Evolutionary conservation across 1,140 invertebrate genomes (phyloP), one percentile per base, ranked within the genome.

Genomic region (Gonatopus flavifemur): DNA sequence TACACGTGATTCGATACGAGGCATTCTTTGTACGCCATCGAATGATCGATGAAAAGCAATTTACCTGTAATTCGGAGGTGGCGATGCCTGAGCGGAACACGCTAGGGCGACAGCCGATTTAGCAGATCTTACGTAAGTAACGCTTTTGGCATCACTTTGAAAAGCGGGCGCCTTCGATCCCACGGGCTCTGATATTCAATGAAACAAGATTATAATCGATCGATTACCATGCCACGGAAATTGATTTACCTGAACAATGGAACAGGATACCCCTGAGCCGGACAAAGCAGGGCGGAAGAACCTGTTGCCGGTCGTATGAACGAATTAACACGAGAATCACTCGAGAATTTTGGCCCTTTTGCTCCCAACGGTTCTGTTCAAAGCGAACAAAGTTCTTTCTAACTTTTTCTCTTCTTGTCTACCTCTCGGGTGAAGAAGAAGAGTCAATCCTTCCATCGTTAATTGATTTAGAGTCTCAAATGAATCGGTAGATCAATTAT

Each of bases 171-270:
- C 81, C 77, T 85, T 85, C 32, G 80, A 81, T 44, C 85, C 85
- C 53, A 87, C 81, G 19, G 85, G 84, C 77, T 87, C 86, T 87
- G 74, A n/a, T n/a, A n/a, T n/a, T n/a, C n/a, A n/a, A n/a, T 54
- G 76, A 73, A 64, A 60, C 57, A 64, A 48, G 62, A 52, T n/a
- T n/a, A n/a, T n/a, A n/a, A n/a, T n/a, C n/a, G n/a, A n/a, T n/a
- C n/a, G n/a, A n/a, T n/a, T n/a, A n/a, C n/a, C n/a, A n/a, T n/a
- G n/a, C n/a, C n/a, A n/a, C n/a, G n/a, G n/a, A n/a, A n/a, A n/a
- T n/a, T n/a, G n/a, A n/a, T 43, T 67, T 67, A 86, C 85, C 83
- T 86, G 79, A 84, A 85, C 55, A 77, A 70, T 40, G 86, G 86
- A 56, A 84, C 80, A 35, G 86, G 86, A 74, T 79, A 86, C 64